Conservation (phyloP, 1,140 invertebrate species). For the Apolygus lucorum region DNA sequence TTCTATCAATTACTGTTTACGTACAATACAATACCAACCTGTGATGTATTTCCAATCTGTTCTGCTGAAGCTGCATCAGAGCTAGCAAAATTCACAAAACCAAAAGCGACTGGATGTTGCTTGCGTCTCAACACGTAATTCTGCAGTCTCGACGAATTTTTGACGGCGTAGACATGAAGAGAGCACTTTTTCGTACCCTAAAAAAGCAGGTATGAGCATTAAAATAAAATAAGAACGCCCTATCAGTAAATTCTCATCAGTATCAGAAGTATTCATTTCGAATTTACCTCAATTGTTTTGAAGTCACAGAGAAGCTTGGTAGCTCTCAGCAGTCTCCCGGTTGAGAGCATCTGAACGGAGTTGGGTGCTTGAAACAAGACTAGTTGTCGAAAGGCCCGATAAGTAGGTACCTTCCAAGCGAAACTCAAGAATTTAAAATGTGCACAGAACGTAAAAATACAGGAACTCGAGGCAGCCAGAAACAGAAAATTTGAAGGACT, state of each 20-base stretch:
- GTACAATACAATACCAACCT: too few relatives aligned
- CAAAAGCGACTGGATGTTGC: background rate
- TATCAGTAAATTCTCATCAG: background rate
- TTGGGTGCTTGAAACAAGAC: too few relatives aligned
- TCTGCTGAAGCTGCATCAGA: background rate
- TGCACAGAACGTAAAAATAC: too few relatives aligned
- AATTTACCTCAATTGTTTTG: background rate
- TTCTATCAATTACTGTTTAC: too few relatives aligned
- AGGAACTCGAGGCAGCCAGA: too few relatives aligned
- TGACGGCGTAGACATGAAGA: background rate
- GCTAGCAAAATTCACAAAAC: background rate
- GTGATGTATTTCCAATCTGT: background rate
- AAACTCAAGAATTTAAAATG: too few relatives aligned
- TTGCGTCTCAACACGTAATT: background rate
- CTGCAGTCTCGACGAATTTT: background rate
- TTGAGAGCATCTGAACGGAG: conserved; percentile 13
- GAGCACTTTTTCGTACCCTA: background rate
- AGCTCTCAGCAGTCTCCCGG: background rate
- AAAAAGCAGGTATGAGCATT: background rate
- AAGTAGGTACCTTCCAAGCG: too few relatives aligned
- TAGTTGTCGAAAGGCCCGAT: too few relatives aligned
- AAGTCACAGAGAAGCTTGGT: background rate
- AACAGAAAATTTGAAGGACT: too few relatives aligned
- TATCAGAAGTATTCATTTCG: background rate
- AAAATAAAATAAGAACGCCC: background rate